Percentiles rank a stretch among this genome's conserved stretches.
phyloP scores from a whole-genome alignment of 1,140 invertebrate genomes.

The Theocolax elegans region DNA sequence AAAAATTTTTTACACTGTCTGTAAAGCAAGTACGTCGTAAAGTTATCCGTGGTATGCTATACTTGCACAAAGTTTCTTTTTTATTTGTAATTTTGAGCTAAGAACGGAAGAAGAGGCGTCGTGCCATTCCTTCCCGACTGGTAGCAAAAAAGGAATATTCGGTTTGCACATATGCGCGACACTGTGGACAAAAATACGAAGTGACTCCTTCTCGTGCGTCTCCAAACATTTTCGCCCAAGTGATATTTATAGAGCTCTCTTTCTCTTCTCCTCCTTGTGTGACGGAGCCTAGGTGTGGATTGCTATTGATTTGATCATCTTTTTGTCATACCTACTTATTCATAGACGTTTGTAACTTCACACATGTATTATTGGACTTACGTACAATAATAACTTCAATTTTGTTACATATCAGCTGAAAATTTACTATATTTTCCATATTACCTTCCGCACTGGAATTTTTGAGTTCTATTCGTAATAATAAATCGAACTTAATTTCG shows the following conservation, averaged over 20 bases:
- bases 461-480: too few relatives aligned
- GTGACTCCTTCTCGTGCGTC: slow-evolving; percentile 7
- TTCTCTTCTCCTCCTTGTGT: too few relatives aligned
- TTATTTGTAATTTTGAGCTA: too few relatives aligned
- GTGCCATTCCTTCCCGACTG: slow-evolving; percentile 17
- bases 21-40: not conserved
- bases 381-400: too few relatives aligned
- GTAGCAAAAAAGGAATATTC: slow-evolving; percentile 5
- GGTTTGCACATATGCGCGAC: slow-evolving; percentile 6
- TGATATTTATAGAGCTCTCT: slow-evolving; percentile 30
- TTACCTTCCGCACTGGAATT: too few relatives aligned
- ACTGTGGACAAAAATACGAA: slow-evolving; percentile 33
- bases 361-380: not conserved
- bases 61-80: not conserved
- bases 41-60: not conserved
- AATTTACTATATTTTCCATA: too few relatives aligned
- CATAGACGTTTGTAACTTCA: not conserved
- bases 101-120: slow-evolving; percentile 8
- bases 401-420: too few relatives aligned
- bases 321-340: slow-evolving; percentile 15
- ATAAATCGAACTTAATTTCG: too few relatives aligned
- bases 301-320: slow-evolving; percentile 6
- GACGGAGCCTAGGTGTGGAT: not conserved
- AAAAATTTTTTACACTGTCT: too few relatives aligned
- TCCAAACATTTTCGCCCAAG: slow-evolving; percentile 11